Evolutionary conservation across 30 jellyfish, hydroid and myxozoan species (phyloP), one percentile per base, ranked within the genome.

Genomic region (Pelagia noctiluca): DNA sequence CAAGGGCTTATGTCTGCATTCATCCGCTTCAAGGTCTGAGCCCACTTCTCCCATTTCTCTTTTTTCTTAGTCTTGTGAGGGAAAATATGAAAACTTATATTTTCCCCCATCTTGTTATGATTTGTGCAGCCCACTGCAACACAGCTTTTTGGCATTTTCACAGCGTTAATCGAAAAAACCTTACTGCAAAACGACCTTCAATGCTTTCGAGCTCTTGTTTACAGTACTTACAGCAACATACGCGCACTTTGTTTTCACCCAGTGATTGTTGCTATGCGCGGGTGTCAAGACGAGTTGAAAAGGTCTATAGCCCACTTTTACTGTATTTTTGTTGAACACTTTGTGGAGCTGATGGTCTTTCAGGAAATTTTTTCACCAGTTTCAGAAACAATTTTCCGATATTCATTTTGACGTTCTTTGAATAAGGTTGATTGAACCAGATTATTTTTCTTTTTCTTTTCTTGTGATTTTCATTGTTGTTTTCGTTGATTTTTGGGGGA

Each of bases 91-190:
- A 77, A 77, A 29, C 80, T 77, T 32, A 77, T 0, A 19, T 1
- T 69, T 47, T 77, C 61, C 80, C 69, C 69, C 89, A 54, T 77
- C 80, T 29, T 77, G 32, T 75, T 37, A 22, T 35, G 89, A 35
- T 38, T 73, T 0, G 85, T 57, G 80, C 68, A 57, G 0, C 80
- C 65, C 11, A 54, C 49, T 1, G 80, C 89, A 48, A 34, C 84
- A 80, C 83, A 64, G 86, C 91, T 63, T 48, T 80, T 67, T 16
- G 73, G 73, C 84, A 67, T 80, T 67, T 67, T 67, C n/a, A 66
- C 12, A 16, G 16, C 16, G 8, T 42, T 5, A 5, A 42, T 42
- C 26, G 54, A 62, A 4, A 34, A 32, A 2, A 48, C 30, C 24
- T 53, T 47, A 29, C 18, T 32, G 32, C 32, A 23, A 67, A 34